Evolutionary conservation across 2,888 invertebrate species (phyloP), one percentile per base, ranked within the genome.

Genomic region (Conomelus anceps): DNA sequence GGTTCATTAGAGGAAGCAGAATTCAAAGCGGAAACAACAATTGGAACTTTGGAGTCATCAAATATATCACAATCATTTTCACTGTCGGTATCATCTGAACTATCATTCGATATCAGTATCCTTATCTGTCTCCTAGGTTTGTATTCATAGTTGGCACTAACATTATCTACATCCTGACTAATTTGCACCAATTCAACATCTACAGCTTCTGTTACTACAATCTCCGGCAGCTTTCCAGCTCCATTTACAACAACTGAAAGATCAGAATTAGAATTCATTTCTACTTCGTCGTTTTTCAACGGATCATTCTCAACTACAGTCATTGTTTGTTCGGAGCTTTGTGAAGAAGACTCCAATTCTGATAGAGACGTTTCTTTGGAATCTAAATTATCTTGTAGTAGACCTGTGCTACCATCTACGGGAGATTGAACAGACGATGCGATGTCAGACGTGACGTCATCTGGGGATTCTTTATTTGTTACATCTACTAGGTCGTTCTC

Each of bases 131-230:
- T 23, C 26, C 87, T 85, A 84, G 88, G 13, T 29, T 26, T 20
- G 3, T 7, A 41, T 1, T 88, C 63, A 20, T 6, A 86, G 86
- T 88, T 86, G 26, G 85, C 63, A 63, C n/a, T 41, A 3, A 86
- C 22, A 41, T 87, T 22, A 87, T 87, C 89, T 24, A 23, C 13
- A 22, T 22, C 23, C n/a, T 6, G 17, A n/a, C 23, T 26, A 22
- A 7, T 9, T 24, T 3, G 88, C 17, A 89, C 86, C n/a, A 88
- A 87, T 34, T 90, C 87, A 22, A 90, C 23, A 22, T 90, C 88
- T 85, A 90, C 90, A n/a, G 91, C 91, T 90, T 91, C 91, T 0
- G 91, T 91, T 3, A 91, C 91, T 24, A 91, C 90, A 84, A 91
- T 91, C 90, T 91, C 90, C 88, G 91, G 91, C 89, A 91, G 23